These are phyloP conservation scores for Bostrychus sinensis DNA, from an alignment of 2,113 vertebrate species.

Conservation along the genomic window DNA sequence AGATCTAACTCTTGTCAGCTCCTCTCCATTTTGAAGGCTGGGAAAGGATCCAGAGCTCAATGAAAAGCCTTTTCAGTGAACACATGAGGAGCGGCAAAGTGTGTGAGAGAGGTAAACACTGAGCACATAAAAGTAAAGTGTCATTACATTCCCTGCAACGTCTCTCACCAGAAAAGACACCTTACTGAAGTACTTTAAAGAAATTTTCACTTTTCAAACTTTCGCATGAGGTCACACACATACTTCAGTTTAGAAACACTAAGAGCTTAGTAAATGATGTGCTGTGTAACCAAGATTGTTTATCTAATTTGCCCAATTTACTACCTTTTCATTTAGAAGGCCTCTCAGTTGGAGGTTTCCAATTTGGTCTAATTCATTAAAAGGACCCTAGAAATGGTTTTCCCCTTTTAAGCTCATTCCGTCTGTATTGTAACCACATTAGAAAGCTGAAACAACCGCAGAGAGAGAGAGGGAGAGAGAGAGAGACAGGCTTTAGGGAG, in stretches of 20 bases:
- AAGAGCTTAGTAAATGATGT: slow-evolving; percentile 3
- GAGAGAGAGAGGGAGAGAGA: slow-evolving; percentile 51
- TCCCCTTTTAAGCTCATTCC: slow-evolving; percentile 53
- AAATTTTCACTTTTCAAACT: slow-evolving; percentile 7
- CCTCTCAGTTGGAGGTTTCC: slow-evolving; percentile 35
- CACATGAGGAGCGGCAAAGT: slow-evolving; percentile 32
- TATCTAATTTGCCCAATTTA: slow-evolving; percentile 41
- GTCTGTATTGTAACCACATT: slow-evolving; percentile 62
- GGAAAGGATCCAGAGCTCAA: slow-evolving; percentile 68
- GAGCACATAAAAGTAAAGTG: slow-evolving; percentile 29
- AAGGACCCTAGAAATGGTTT: slow-evolving; percentile 55
- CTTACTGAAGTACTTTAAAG: not conserved
- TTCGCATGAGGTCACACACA: not conserved
- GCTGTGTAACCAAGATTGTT: slow-evolving; percentile 11
- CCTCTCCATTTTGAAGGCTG: slow-evolving; percentile 51
- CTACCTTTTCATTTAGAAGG: slow-evolving; percentile 25
- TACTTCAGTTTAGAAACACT: slow-evolving; percentile 11
- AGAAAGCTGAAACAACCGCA: slow-evolving; percentile 52
- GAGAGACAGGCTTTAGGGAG: slow-evolving; percentile 40
- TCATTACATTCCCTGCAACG: slow-evolving; percentile 14
- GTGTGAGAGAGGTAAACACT: slow-evolving; percentile 15
- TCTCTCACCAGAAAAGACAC: slow-evolving; percentile 16
- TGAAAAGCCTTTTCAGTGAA: slow-evolving; percentile 65
- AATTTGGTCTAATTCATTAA: slow-evolving; percentile 53
- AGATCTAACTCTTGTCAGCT: slow-evolving; percentile 55